Conservation (phyloP, 2,888 invertebrate genomes). For the Yponomeuta sedellus region DNA sequence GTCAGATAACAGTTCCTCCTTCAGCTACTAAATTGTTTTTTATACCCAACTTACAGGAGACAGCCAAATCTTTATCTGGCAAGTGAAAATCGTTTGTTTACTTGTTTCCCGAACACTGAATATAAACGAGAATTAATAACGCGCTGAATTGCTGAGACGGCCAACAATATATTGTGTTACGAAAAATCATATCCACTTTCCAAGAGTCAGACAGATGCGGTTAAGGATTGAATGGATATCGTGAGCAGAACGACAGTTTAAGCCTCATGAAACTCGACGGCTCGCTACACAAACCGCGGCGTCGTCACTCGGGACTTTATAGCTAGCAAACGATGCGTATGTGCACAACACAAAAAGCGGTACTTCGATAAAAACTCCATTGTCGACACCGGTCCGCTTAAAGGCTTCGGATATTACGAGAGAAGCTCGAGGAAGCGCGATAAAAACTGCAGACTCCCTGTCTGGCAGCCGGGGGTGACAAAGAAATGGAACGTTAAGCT, state of each 20-base stretch:
- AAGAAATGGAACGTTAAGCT: conserved; percentile 44
- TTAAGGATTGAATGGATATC: conserved; percentile 32
- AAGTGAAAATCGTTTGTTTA: conserved; percentile 26
- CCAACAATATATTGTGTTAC: neutral
- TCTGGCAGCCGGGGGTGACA: conserved; percentile 39
- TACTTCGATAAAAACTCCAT: conserved; percentile 63
- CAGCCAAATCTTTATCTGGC: conserved; percentile 36
- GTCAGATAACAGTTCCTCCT: conserved; percentile 49
- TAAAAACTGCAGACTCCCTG: conserved; percentile 54
- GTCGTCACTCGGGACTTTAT: conserved; percentile 46
- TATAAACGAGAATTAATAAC: neutral
- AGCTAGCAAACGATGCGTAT: conserved; percentile 56
- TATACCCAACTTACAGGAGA: conserved; percentile 49
- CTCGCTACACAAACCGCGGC: conserved; percentile 39
- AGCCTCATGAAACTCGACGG: conserved; percentile 39
- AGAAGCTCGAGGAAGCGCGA: conserved; percentile 51
- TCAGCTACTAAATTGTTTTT: conserved; percentile 58
- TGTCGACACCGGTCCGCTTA: conserved; percentile 49
- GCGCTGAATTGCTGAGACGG: neutral
- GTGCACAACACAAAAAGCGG: conserved; percentile 50
- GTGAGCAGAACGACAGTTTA: conserved; percentile 25
- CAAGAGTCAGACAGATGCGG: conserved; percentile 21
- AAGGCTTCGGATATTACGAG: conserved; percentile 50
- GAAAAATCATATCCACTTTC: neutral
- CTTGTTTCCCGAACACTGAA: neutral